Evolutionary conservation across 2,113 vertebrate genomes (phyloP), one percentile per base, ranked within the genome.

Genomic region (Cochlearius cochlearius): DNA sequence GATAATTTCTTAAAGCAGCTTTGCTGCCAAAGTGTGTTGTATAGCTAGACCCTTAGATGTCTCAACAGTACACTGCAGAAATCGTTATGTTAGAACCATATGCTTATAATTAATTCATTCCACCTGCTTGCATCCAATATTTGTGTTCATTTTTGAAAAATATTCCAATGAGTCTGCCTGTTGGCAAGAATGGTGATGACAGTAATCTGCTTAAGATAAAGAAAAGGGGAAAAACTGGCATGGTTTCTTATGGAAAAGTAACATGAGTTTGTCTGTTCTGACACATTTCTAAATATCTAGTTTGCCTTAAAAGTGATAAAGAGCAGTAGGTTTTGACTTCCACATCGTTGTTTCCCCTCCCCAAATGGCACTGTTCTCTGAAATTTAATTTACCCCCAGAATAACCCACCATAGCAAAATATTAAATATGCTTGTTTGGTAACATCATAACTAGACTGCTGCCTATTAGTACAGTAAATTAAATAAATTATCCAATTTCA

Each of bases 31-130:
- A 89, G 53, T 49, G 29, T 64, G 66, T 91, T 87, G 73, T 53
- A 53, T 26, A 90, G 69, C 49, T 45, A 92, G 84, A 91, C 72
- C 62, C 49, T 60, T 68, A 60, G 53, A 93, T n/a, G 36, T 93
- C 92, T 96, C 10, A 1, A 79, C 80, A 85, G 56, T 38, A 39
- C 26, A 36, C 69, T 67, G 49, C 68, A 91, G 60, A 87, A 95
- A 88, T 72, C 2, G 0, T 68, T 75, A 63, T 34, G 36, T 87
- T 90, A 50, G 56, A 90, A 86, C 52, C 87, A 95, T 94, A 95
- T 93, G 90, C 36, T 95, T 72, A 60, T 73, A 95, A 95, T 91
- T 91, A 95, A 91, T 89, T 95, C 77, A 92, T 81, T 94, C 89
- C 94, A 96, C 92, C 89, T 92, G 87, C 71, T 84, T 92, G 49